Conservation (phyloP, 2,888 invertebrate species). For the Sphaerophoria rueppellii region DNA sequence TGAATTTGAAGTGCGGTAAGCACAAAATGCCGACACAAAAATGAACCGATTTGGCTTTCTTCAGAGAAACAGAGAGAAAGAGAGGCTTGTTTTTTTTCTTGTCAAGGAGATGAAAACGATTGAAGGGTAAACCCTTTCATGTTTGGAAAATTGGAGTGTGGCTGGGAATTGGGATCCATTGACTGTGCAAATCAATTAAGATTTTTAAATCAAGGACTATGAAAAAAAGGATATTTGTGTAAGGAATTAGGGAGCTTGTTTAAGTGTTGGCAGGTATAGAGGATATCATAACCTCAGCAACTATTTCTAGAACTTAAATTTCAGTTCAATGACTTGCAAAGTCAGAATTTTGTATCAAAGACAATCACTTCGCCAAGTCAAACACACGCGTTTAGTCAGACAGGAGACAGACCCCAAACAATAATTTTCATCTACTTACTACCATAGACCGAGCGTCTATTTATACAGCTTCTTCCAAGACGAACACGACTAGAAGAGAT, state of each 20-base stretch:
- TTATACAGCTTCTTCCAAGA: conserved; percentile 17
- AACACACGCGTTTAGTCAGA: too few relatives aligned
- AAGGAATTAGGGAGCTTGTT: neutral
- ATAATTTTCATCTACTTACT: too few relatives aligned
- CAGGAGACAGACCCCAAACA: too few relatives aligned
- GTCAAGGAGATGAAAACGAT: conserved; percentile 27
- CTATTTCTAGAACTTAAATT: too few relatives aligned
- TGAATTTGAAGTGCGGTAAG: conserved; percentile 45
- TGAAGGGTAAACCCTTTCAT: conserved; percentile 50
- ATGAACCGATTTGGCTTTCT: conserved; percentile 41
- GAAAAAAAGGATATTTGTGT: conserved; percentile 12
- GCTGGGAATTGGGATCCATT: conserved; percentile 7
- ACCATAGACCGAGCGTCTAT: neutral
- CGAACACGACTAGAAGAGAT: neutral
- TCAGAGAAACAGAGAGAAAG: neutral
- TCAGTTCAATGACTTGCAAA: too few relatives aligned
- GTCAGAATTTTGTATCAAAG: too few relatives aligned
- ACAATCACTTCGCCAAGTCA: too few relatives aligned
- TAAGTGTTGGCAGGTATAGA: neutral
- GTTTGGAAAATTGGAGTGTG: conserved; percentile 28
- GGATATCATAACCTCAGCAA: too few relatives aligned
- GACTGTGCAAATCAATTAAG: conserved; percentile 56
- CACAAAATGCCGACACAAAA: conserved; percentile 61
- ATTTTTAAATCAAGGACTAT: neutral
- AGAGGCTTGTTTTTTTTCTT: neutral